Evolutionary conservation across 2,888 invertebrate genomes (phyloP).

Genomic region (Oscheius sp.): DNA sequence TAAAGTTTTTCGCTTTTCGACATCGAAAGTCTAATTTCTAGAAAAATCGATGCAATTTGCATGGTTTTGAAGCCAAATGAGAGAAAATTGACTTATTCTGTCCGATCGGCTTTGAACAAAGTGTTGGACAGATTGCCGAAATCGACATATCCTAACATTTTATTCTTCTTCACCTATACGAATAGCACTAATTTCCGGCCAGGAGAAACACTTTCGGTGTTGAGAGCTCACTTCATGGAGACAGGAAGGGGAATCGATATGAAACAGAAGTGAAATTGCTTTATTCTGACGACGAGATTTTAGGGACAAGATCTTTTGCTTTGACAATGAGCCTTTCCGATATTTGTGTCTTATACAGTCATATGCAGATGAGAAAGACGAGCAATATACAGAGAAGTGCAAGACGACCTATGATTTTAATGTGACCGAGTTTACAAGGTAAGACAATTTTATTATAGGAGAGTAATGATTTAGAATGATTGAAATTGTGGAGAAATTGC

Average conservation of each 20-base stretch:
- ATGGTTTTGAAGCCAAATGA: background rate
- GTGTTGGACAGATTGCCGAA: background rate
- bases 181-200: too few relatives aligned
- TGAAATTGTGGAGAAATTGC: too few relatives aligned
- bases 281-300: background rate
- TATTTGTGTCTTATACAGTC: background rate
- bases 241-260: too few relatives aligned
- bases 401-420: background rate
- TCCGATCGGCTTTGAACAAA: background rate
- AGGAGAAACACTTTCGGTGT: background rate
- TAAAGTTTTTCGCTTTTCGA: background rate
- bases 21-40: too few relatives aligned
- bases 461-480: background rate
- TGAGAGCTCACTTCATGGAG: background rate
- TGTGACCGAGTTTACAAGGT: background rate
- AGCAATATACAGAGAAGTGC: background rate
- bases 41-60: background rate
- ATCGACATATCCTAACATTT: background rate
- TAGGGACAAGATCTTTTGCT: background rate
- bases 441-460: background rate
- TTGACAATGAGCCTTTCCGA: background rate
- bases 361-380: background rate
- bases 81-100: background rate
- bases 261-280: too few relatives aligned
- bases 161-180: background rate